Percentiles rank a stretch among this genome's conserved stretches.
These are phyloP conservation scores for Osmerus mordax DNA, from an alignment of 2,113 vertebrate genomes.

Conservation along the genomic window DNA sequence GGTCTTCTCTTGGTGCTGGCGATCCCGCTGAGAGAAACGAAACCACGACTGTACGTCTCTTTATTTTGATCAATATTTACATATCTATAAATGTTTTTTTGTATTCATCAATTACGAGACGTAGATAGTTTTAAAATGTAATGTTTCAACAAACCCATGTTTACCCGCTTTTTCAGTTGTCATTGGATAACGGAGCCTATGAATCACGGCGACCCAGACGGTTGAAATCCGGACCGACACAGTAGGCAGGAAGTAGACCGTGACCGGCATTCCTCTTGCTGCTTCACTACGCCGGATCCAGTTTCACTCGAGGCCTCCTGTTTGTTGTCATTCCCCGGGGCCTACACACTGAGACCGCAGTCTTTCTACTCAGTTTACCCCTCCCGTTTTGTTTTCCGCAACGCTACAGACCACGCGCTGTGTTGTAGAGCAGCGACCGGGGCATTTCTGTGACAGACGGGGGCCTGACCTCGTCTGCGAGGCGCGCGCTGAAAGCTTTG, in stretches of 20 bases:
- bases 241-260: neutral
- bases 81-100: too few relatives aligned
- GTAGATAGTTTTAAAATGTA: neutral
- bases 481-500: conserved; percentile 29
- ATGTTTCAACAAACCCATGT: neutral
- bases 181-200: too few relatives aligned
- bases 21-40: conserved; percentile 34
- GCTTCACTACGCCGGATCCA: conserved; percentile 10
- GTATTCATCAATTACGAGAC: too few relatives aligned
- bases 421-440: neutral
- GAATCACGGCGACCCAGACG: neutral
- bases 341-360: conserved; percentile 47
- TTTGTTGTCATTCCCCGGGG: conserved; percentile 56
- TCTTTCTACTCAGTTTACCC: neutral
- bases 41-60: neutral
- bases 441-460: conserved; percentile 12
- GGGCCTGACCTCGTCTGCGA: conserved; percentile 42
- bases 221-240: neutral
- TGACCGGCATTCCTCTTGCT: neutral
- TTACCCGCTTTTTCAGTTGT: too few relatives aligned
- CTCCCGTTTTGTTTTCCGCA: neutral
- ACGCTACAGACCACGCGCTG: too few relatives aligned
- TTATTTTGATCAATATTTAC: neutral
- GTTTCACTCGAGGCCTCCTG: conserved; percentile 45
- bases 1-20: conserved; percentile 71